Evolutionary conservation across 2,888 invertebrate genomes (phyloP).

Genomic region (Epinotia bilunana): DNA sequence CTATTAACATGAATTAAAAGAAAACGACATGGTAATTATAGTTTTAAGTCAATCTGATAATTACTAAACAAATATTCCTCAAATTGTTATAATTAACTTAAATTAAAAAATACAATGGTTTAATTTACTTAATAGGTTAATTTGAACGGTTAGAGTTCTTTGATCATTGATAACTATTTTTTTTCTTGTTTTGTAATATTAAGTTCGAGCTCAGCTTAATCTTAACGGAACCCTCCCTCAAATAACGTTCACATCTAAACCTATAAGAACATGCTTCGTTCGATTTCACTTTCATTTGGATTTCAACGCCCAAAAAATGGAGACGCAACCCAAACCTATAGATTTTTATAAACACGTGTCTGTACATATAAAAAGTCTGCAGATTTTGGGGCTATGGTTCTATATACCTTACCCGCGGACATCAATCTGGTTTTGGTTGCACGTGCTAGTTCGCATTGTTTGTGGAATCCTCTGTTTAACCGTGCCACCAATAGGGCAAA

Average conservation of each 20-base stretch:
- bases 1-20: too few relatives aligned
- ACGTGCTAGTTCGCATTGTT: conserved; percentile 51
- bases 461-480: conserved; percentile 54
- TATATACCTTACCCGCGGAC: conserved; percentile 57
- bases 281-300: conserved; percentile 49
- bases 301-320: conserved; percentile 48
- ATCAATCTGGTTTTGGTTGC: conserved; percentile 57
- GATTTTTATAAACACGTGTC: conserved; percentile 59
- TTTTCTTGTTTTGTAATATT: background rate
- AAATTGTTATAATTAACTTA: conserved; percentile 16
- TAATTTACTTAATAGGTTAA: conserved; percentile 31
- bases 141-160: conserved; percentile 25
- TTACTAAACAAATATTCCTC: background rate
- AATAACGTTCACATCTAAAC: background rate
- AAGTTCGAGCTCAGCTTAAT: too few relatives aligned
- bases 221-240: background rate
- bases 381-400: conserved; percentile 61
- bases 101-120: background rate
- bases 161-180: background rate
- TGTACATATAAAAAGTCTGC: conserved; percentile 57
- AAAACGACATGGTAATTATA: too few relatives aligned
- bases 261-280: background rate
- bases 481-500: conserved; percentile 59
- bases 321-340: conserved; percentile 52
- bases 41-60: background rate